A percentile compares a stretch with the other conserved stretches of the same genome.
Conservation (phyloP, 2,888 invertebrate genomes). For the Torymus auratus region DNA sequence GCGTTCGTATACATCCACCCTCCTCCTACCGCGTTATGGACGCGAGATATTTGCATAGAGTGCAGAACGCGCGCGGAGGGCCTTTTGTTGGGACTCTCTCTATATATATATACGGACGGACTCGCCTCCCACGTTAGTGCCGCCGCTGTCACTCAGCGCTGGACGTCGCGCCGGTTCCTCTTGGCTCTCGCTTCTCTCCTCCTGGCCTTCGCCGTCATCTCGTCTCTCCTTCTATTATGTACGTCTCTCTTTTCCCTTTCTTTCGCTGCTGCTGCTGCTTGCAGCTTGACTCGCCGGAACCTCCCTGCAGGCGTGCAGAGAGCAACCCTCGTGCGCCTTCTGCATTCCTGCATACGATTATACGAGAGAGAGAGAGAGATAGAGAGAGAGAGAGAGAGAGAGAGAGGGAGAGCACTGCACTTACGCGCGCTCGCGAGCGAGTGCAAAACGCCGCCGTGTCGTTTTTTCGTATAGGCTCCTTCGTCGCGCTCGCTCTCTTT, state of each 20-base stretch:
- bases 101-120: not conserved
- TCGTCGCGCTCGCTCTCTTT: conserved; percentile 7
- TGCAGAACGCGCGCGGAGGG: conserved; percentile 3
- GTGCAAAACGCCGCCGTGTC: conserved; percentile 13
- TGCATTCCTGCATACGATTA: conserved; percentile 76
- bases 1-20: conserved; percentile 1
- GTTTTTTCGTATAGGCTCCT: conserved; percentile 10
- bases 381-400: too few relatives aligned
- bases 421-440: conserved; percentile 67
- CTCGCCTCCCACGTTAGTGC: conserved; percentile 74
- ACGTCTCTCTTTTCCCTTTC: conserved; percentile 49
- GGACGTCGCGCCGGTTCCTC: conserved; percentile 41
- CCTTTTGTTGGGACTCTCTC: conserved; percentile 66
- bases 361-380: conserved; percentile 28
- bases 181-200: conserved; percentile 58
- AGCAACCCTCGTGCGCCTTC: conserved; percentile 55
- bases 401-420: conserved; percentile 59
- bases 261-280: not conserved
- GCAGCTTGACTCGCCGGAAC: conserved; percentile 59
- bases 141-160: conserved; percentile 71
- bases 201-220: conserved; percentile 54
- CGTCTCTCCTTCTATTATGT: conserved; percentile 58
- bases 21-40: conserved; percentile 33
- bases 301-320: conserved; percentile 66
- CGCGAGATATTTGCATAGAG: conserved; percentile 53